Base-by-base conservation (phyloP, 2,888 invertebrate species). In the Caenorhabditis sp. region DNA sequence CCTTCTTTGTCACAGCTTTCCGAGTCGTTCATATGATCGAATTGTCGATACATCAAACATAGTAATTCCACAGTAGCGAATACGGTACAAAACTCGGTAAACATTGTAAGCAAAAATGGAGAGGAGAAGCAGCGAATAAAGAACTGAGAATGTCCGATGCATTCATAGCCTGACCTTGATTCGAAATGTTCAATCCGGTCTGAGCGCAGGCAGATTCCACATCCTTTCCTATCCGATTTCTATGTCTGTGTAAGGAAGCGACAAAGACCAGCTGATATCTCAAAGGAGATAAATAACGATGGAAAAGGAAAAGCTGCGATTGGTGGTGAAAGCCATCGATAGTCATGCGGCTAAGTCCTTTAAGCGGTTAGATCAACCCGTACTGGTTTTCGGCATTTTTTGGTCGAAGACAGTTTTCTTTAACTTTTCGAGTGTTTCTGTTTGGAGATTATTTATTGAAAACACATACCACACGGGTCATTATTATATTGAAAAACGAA, bases 101-200 rank as follows among this genome's bases (percentile, higher is more conserved):
- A 80, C 80, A 80, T 80, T 58, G 7, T 28, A 54, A 26, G 12
- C 24, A 22, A 12, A 28, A 24, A 47, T 6, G 19, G 28, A 22
- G 56, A 51, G 24, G 63, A 41, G 38, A 63, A 64, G 61, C 61
- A 61, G 41, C 19, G 68, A 38, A 68, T 44, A 61, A 26, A 64
- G 75, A 63, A 69, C 77, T 70, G 70, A 61, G 70, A 63, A 56
- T 79, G 70, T 51, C 41, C 79, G 61, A 63, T 49, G 31, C 63
- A 56, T 59, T 38, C 66, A 68, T 66, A 68, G 61, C 35, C 70
- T 79, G 79, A 79, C 79, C 79, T 79, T 79, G 79, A 70, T 77
- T 77, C 51, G 77, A 51, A 61, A 76, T 76, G 76, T 77, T 68
- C 77, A 77, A 79, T 79, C 79, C 79, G 79, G 79, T 79, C 79